Evolutionary conservation across 2,797 vertebrate species (phyloP), one percentile per base, ranked within the genome.

Genomic region (Peromyscus melanophrys): DNA sequence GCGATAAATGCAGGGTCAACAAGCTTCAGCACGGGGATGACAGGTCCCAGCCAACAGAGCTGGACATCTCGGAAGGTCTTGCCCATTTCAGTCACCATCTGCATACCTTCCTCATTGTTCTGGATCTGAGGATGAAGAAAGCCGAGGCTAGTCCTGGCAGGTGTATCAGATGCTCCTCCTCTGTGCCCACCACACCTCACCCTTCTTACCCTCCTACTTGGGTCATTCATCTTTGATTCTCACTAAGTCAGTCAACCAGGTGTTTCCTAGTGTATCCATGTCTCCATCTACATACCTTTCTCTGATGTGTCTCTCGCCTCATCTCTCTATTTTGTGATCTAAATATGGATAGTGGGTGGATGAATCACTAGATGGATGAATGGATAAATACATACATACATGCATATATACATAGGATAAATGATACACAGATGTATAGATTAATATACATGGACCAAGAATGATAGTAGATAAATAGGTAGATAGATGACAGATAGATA

Each of bases 1-100:
- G 76, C 96, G 27, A 96, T 16, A 8, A 91, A 98, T 27, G 83
- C 90, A 19, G 98, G 98, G 76, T 98, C 97, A 29, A 97, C 21
- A 2, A 98, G 31, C 3, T 95, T 43, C 94, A 98, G 37, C 43
- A 96, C 0, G 0, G 97, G 89, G 14, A 12, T 25, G 75, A 97
- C 3, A 4, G 98, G 97, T 6, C 98, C 97, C 0, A 94, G 0
- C 98, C 97, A 98, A 80, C 46, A 93, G n/a, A 97, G 78, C 0
- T 97, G 92, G 25, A 96, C 17, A 0, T 98, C 93, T 1, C 0
- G 61, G 87, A 97, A 97, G 29, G 1, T 0, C 40, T 77, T 27
- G 65, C 86, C 76, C 86, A 98, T n/a, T 0, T 96, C 27, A 25
- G 80, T 49, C 3, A 96, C 1, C 31, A 87, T 25, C 40, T 0